These are phyloP conservation scores for Microchrysa polita DNA, from an alignment of 2,888 invertebrate genomes.

Conservation along the genomic window DNA sequence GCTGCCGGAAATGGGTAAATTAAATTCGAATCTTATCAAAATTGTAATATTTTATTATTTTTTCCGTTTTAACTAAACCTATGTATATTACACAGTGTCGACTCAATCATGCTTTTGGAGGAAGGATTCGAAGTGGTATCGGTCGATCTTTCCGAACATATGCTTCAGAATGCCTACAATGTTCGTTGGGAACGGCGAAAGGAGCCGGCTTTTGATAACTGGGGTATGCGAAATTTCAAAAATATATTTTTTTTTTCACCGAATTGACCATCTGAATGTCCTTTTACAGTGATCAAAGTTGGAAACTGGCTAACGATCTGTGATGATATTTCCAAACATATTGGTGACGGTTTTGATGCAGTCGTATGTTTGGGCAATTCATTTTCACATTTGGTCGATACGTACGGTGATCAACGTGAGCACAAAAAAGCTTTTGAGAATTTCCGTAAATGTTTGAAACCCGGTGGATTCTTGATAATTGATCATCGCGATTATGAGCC, in stretches of 20 bases:
- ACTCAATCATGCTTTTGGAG: constrained; percentile 87
- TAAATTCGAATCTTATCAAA: background rate
- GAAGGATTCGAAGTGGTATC: constrained; percentile 89
- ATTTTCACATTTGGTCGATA: constrained; percentile 87
- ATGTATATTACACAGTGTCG: constrained; percentile 72
- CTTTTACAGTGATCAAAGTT: constrained; percentile 81
- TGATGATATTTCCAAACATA: constrained; percentile 73
- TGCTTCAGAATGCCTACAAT: constrained; percentile 89
- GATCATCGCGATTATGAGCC: constrained; percentile 91
- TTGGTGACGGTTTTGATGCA: constrained; percentile 81
- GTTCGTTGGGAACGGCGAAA: constrained; percentile 85
- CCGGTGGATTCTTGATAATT: constrained; percentile 84
- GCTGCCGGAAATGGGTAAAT: constrained; percentile 89
- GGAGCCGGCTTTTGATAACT: constrained; percentile 80
- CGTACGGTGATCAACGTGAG: constrained; percentile 79
- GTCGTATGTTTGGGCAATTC: constrained; percentile 91
- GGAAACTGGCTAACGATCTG: constrained; percentile 88
- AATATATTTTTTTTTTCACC: background rate
- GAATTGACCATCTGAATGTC: background rate
- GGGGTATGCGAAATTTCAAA: constrained; percentile 73
- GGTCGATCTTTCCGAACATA: constrained; percentile 90
- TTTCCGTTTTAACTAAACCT: background rate
- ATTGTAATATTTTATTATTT: background rate
- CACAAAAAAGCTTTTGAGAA: constrained; percentile 82
- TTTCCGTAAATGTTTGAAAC: constrained; percentile 83